These are phyloP conservation scores for Odontophorus gujanensis DNA, from an alignment of 2,113 vertebrate species.

Conservation along the genomic window DNA sequence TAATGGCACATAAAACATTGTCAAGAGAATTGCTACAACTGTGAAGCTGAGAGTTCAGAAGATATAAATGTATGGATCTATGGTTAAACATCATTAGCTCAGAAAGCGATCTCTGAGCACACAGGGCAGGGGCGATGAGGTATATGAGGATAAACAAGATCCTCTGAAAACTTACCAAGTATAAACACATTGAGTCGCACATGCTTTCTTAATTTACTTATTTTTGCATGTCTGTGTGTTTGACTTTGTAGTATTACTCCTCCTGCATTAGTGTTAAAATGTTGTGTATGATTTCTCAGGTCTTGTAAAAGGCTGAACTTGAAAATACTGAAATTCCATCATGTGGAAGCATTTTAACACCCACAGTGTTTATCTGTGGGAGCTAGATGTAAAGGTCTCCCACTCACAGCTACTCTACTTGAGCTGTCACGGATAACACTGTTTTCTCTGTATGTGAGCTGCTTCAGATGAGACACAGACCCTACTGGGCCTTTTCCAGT, in stretches of 20 bases:
- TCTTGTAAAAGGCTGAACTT: background rate
- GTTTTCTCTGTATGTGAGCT: background rate
- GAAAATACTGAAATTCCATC: background rate
- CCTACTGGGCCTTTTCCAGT: background rate
- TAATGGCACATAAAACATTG: background rate
- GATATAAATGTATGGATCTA: background rate
- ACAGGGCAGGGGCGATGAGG: background rate
- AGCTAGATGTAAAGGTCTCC: background rate
- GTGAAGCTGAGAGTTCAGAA: background rate
- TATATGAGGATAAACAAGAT: slow-evolving; percentile 17
- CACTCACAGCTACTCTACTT: background rate
- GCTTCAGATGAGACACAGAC: background rate
- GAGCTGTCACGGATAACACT: background rate
- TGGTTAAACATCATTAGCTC: background rate
- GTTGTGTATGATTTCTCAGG: background rate
- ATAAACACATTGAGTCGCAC: background rate
- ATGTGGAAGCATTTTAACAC: background rate
- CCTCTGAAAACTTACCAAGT: slow-evolving; percentile 4
- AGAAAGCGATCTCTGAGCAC: background rate
- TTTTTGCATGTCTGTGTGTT: background rate
- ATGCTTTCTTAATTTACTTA: slow-evolving; percentile 16
- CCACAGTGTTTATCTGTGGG: background rate
- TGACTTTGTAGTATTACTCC: background rate
- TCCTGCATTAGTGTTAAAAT: background rate
- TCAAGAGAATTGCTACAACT: background rate